Evolutionary conservation across 1,140 invertebrate genomes (phyloP), one percentile per base, ranked within the genome.

Genomic region (Anastrepha ludens): DNA sequence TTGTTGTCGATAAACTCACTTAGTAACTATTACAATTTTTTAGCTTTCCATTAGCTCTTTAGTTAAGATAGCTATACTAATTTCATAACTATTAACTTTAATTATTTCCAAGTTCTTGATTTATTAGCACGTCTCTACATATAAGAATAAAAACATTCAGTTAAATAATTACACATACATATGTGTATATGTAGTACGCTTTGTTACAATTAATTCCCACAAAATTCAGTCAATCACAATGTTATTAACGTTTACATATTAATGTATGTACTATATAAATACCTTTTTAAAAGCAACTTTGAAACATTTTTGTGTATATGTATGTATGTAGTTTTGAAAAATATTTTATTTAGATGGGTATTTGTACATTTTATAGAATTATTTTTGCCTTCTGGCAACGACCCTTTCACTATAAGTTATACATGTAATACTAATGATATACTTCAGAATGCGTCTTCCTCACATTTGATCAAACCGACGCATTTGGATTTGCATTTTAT

Each of bases 61-160:
- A 55, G 50, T 55, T 55, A 55, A 55, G 50, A 8, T 55, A 55
- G 50, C 50, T 55, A 55, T 55, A 8, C 50, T 55, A 64, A 67
- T 78, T 87, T 86, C 86, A 60, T 55, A 64, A 65, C 50, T 81
- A 47, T 58, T 81, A 81, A 87, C 74, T 81, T 87, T 64, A 44
- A 17, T 85, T 65, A 9, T 67, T 67, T 67, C 29, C 65, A 85
- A 87, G 85, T 85, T 29, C 29, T 29, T 67, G 44, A 47, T 50
- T 88, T 88, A 70, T 85, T 1, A 74, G 39, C 67, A 17, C 17
- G 17, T 74, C 39, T 41, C 39, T 74, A 74, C 67, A 39, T 74
- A 74, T 74, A 74, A 44, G 67, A 74, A 74, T 74, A 74, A 47
- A 74, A 74, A 74, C 67, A 85, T 59, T 85, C 50, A 85, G 81